Percentiles rank a stretch among this genome's conserved stretches.
Conservation (phyloP, 2,113 vertebrate genomes). For the Columbina picui region DNA sequence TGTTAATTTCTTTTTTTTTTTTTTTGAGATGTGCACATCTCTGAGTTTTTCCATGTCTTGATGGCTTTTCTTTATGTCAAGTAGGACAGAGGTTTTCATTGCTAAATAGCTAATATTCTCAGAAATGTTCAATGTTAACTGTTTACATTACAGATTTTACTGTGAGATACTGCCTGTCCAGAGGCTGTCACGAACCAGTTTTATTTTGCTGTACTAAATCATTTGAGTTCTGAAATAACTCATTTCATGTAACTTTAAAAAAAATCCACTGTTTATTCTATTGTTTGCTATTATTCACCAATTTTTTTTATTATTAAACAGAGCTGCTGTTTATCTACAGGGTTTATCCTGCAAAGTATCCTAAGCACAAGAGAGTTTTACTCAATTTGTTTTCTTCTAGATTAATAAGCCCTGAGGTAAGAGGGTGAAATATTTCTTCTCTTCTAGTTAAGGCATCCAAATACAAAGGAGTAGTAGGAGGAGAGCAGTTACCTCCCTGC, state of each 20-base stretch:
- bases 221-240: neutral
- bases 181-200: neutral
- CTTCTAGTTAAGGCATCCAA: constrained; percentile 10
- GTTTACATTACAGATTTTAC: neutral
- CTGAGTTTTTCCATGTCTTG: neutral
- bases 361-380: neutral
- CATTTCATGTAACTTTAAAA: neutral
- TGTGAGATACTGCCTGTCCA: neutral
- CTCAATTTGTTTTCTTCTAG: constrained; percentile 1
- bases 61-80: neutral
- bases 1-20: neutral
- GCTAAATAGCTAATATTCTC: neutral
- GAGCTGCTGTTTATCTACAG: neutral
- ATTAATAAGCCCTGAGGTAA: constrained; percentile 6
- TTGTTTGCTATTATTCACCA: neutral
- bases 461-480: neutral
- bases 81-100: neutral
- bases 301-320: neutral
- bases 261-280: neutral
- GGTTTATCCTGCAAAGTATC: neutral
- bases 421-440: neutral
- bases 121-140: neutral
- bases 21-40: no score
- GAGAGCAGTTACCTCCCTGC: neutral
- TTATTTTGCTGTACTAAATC: neutral